These are phyloP conservation scores for Acleris literana DNA, from an alignment of 2,888 invertebrate genomes.

Conservation along the genomic window DNA sequence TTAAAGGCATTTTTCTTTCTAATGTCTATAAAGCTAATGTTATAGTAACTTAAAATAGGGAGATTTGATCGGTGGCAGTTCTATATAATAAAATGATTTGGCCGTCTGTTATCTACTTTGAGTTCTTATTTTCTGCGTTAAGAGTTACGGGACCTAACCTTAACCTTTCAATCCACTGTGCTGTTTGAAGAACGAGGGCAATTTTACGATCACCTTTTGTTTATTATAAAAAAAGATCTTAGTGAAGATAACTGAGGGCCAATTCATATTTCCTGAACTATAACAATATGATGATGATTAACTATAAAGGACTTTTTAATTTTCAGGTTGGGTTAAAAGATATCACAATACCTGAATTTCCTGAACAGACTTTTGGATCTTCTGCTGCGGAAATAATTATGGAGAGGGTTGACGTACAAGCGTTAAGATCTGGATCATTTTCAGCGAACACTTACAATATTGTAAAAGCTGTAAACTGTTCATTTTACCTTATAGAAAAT, in stretches of 20 bases:
- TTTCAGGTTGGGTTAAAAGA: slow-evolving; percentile 86
- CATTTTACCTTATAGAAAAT: slow-evolving; percentile 83
- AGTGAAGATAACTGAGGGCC: too few species aligned
- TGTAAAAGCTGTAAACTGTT: slow-evolving; percentile 85
- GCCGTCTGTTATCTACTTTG: too few species aligned
- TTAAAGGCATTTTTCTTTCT: background rate
- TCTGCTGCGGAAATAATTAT: slow-evolving; percentile 85
- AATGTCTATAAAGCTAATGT: background rate
- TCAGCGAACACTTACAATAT: slow-evolving; percentile 85
- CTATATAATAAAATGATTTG: too few species aligned
- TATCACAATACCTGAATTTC: slow-evolving; percentile 83
- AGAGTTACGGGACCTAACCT: too few species aligned
- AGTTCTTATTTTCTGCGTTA: too few species aligned
- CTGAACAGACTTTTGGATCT: slow-evolving; percentile 85
- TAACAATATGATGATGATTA: too few species aligned
- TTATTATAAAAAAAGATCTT: too few species aligned
- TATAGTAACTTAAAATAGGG: background rate
- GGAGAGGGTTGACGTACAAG: slow-evolving; percentile 75
- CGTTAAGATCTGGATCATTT: slow-evolving; percentile 86
- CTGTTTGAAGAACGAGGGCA: too few species aligned
- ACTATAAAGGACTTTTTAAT: slow-evolving; percentile 2
- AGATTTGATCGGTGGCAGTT: too few species aligned
- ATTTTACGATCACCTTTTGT: too few species aligned
- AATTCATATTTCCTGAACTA: too few species aligned
- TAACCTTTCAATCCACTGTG: too few species aligned